Percentiles rank a stretch among this genome's conserved stretches.
phyloP scores from a whole-genome alignment of 2,797 vertebrate species.

The Petrocephalus sullivani region DNA sequence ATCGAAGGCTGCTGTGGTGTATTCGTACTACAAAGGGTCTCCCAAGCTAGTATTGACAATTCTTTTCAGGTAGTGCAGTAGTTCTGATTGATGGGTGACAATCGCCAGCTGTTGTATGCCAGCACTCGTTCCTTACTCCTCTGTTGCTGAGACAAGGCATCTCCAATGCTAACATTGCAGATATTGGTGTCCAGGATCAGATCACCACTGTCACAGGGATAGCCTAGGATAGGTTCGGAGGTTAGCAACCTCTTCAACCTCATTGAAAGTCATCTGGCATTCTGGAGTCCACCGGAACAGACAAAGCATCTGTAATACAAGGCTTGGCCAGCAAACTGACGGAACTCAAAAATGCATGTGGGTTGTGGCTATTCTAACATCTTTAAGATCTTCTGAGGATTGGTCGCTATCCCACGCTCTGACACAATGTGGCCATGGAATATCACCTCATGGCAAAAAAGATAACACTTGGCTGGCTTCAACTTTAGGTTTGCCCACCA shows the following conservation, averaged over 20 bases:
- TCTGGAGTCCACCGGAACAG: slow-evolving; percentile 23
- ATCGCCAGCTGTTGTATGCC: slow-evolving; percentile 14
- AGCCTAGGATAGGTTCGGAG: slow-evolving; percentile 11
- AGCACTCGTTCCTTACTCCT: slow-evolving; percentile 19
- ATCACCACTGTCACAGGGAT: slow-evolving; percentile 5
- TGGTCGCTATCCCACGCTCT: background rate
- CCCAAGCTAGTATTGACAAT: slow-evolving; percentile 28
- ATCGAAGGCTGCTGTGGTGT: slow-evolving; percentile 33
- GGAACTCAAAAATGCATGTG: background rate
- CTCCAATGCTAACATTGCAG: slow-evolving; percentile 19
- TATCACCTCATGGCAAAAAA: background rate
- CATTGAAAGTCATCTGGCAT: slow-evolving; percentile 1
- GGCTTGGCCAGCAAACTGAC: slow-evolving; percentile 21
- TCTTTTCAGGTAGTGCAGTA: slow-evolving; percentile 33
- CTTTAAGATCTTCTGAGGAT: slow-evolving; percentile 21
- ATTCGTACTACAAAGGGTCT: slow-evolving; percentile 15
- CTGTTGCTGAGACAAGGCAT: slow-evolving; percentile 17
- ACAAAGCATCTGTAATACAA: slow-evolving; percentile 18
- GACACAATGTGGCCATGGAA: slow-evolving; percentile 14
- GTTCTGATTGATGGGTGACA: slow-evolving; percentile 27
- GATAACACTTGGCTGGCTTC: slow-evolving; percentile 21
- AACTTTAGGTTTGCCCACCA: slow-evolving; percentile 21
- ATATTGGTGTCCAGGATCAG: slow-evolving; percentile 19
- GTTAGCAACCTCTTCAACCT: slow-evolving; percentile 1
- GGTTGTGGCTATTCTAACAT: slow-evolving; percentile 7